Percentiles rank a stretch among this genome's conserved stretches.
Evolutionary conservation across 2,888 invertebrate species (phyloP).

Genomic region (Pheosia gnoma): DNA sequence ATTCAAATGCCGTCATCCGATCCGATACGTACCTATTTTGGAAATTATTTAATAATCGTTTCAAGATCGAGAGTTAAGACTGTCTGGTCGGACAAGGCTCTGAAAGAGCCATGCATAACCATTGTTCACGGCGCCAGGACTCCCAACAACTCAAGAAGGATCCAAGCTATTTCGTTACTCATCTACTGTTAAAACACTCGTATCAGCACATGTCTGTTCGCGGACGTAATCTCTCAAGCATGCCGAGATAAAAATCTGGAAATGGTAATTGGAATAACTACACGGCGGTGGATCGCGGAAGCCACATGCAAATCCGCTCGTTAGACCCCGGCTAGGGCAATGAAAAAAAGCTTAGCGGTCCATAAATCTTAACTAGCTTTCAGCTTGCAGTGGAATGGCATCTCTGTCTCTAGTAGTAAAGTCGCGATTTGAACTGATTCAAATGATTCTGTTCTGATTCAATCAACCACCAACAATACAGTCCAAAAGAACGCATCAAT

Average conservation of each 20-base stretch:
- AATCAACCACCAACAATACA: too few species aligned
- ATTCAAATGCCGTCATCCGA: too few species aligned
- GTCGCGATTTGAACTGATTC: too few species aligned
- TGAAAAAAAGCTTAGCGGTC: background rate
- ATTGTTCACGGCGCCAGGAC: background rate
- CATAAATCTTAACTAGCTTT: background rate
- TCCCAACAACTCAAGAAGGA: background rate
- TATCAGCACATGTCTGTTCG: background rate
- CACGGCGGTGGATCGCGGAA: conserved; percentile 10
- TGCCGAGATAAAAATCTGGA: conserved; percentile 12
- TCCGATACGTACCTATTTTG: too few species aligned
- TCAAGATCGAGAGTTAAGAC: too few species aligned
- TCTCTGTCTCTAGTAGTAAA: background rate
- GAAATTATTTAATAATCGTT: too few species aligned
- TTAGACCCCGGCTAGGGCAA: conserved; percentile 1
- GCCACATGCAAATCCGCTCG: conserved; percentile 12
- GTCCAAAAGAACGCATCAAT: too few species aligned
- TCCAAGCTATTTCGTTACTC: background rate
- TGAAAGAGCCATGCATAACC: background rate
- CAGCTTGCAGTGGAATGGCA: background rate
- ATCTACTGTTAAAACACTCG: background rate
- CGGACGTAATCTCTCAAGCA: conserved; percentile 14
- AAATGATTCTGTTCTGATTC: too few species aligned
- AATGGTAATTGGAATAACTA: conserved; percentile 18
- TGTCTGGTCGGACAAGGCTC: too few species aligned